A percentile compares a stretch with the other conserved stretches of the same genome.
Evolutionary conservation across 2,113 vertebrate genomes (phyloP).

Genomic region (Notothenia rossii): DNA sequence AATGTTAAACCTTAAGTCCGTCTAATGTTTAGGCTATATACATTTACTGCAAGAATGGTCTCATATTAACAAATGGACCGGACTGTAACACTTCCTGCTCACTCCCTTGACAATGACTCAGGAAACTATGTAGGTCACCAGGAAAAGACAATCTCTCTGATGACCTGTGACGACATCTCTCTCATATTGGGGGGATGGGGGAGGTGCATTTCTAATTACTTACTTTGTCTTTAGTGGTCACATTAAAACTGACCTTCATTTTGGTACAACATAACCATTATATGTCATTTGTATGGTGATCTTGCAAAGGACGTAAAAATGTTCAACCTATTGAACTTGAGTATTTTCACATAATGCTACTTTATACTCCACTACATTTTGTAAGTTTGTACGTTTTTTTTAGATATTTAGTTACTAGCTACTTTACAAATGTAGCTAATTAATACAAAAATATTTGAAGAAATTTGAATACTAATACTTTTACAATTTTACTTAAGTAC

Average conservation of each 20-base stretch:
- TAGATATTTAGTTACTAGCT: too few relatives aligned
- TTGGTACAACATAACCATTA: background rate
- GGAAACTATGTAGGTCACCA: conserved; percentile 59
- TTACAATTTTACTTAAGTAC: too few relatives aligned
- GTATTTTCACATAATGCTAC: too few relatives aligned
- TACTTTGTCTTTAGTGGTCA: conserved; percentile 29
- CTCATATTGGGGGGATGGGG: background rate
- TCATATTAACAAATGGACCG: conserved; percentile 8
- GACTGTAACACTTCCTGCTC: conserved; percentile 26
- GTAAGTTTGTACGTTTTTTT: too few relatives aligned
- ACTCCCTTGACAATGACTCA: conserved; percentile 27
- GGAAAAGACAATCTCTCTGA: conserved; percentile 49
- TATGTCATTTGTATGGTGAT: background rate
- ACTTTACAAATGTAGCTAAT: too few relatives aligned
- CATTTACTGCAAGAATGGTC: background rate
- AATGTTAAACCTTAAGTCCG: background rate
- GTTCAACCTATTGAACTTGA: background rate
- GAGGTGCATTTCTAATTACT: conserved; percentile 22
- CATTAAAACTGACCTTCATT: background rate
- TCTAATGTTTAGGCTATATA: background rate
- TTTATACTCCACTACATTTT: too few relatives aligned
- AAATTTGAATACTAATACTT: too few relatives aligned
- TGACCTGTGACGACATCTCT: conserved; percentile 50
- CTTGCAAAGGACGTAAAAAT: background rate
- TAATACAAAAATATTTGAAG: too few relatives aligned